Base-by-base conservation (phyloP, 53 echinoderm and acorn worm species). In the Glandiceps talaboti region DNA sequence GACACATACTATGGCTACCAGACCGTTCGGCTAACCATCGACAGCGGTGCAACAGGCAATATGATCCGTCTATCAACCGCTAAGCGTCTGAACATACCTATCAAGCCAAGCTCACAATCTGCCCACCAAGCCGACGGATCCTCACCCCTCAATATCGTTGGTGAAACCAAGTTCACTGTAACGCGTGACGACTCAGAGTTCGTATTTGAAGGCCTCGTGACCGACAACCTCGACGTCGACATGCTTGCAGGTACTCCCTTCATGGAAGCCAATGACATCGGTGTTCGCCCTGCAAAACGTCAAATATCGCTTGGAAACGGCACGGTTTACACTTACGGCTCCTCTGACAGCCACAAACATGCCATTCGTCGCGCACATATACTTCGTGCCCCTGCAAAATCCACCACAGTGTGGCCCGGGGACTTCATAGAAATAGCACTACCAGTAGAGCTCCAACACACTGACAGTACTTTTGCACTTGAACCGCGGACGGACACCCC, bases 21-120 rank as follows among this genome's bases (percentile, higher is more conserved):
- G 25, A 31, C 84, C 0, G 74, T 73, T 0, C 79, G 85, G 26
- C 1, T 87, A 26, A 84, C 84, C 28, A 83, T 87, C 28, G 83
- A 86, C 80, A 84, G 84, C 26, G 82, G 86, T 28, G 90, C 90
- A 27, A 87, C 90, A 28, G 90, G 88, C 26, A 76, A 30, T 30
- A 72, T 77, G 78, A 76, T 76, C 29, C 31, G 30, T 31, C 76
- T 76, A 1, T 6, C 76, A 14, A 25, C 28, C 29, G 76, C 29
- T 6, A 76, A 30, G 14, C 30, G 30, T 31, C 26, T 76, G 26
- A 1, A 6, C 14, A 31, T 26, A 1, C 30, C 10, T 1, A 76
- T 76, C 31, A 76, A 26, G 26, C 30, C 29, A 6, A 86, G 75
- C 31, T 80, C 64, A 32, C 84, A 85, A 31, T 80, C 88, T 76